Evolutionary conservation across 2,888 invertebrate genomes (phyloP).

Genomic region (Chrysolina oricalcia): DNA sequence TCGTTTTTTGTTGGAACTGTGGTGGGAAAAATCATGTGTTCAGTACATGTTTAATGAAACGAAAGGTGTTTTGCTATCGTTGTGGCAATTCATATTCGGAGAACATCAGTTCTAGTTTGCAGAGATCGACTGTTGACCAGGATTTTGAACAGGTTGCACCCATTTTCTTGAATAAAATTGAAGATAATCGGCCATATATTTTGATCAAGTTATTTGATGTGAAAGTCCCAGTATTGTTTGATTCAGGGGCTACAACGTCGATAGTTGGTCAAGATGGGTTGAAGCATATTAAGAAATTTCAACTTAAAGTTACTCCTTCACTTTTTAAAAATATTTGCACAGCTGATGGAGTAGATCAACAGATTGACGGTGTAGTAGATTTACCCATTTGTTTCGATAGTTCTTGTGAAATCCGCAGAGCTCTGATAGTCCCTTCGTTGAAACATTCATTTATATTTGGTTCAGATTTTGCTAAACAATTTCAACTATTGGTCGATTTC

Average conservation of each 20-base stretch:
- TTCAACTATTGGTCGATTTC: constrained; percentile 31
- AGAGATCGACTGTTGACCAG: background rate
- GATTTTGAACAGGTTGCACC: background rate
- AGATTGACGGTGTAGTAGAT: constrained; percentile 37
- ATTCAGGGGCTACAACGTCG: no score
- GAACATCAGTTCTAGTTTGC: no score
- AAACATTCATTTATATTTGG: no score
- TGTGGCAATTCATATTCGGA: constrained; percentile 37
- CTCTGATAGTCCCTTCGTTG: no score
- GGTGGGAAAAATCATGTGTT: constrained; percentile 25
- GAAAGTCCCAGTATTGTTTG: no score
- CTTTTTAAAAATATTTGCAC: constrained; percentile 28
- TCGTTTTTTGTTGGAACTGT: constrained; percentile 12
- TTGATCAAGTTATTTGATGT: no score
- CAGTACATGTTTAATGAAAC: constrained; percentile 24
- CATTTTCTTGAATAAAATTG: background rate
- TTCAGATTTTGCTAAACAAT: constrained; percentile 36
- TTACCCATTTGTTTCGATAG: no score
- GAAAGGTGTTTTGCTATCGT: constrained; percentile 42
- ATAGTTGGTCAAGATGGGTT: no score
- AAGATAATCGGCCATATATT: constrained; percentile 7
- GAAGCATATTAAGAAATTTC: no score
- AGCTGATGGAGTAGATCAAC: constrained; percentile 41
- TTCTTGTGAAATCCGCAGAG: no score
- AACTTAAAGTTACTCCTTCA: no score